A percentile compares a stretch with the other conserved stretches of the same genome.
Evolutionary conservation across 2,113 vertebrate species (phyloP).

Genomic region (Nymphicus hollandicus): DNA sequence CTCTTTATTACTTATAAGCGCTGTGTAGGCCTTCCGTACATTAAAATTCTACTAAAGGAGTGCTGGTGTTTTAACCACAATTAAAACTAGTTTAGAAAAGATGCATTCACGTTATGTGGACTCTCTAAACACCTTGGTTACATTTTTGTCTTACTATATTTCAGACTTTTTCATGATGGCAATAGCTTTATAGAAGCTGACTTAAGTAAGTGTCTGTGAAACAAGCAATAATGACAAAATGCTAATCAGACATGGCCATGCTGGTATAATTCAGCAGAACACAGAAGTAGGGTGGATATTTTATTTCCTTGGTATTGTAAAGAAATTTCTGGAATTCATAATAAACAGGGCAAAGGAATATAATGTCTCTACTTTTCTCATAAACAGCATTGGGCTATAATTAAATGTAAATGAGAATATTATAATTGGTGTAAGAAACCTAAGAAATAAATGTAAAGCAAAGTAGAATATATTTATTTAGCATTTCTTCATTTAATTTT

Average conservation of each 20-base stretch:
- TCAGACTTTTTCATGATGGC: not conserved
- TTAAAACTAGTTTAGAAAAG: not conserved
- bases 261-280: not conserved
- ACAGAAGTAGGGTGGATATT: not conserved
- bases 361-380: not conserved
- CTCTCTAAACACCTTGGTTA: not conserved
- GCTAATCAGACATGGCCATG: not conserved
- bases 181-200: not conserved
- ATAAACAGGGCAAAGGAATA: not conserved
- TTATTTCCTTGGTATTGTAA: not conserved
- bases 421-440: not conserved
- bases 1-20: not conserved
- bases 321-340: not conserved
- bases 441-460: not conserved
- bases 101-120: not conserved
- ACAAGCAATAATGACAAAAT: not conserved
- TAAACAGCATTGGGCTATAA: not conserved
- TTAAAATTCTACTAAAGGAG: not conserved
- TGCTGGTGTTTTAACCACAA: not conserved
- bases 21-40: rapidly evolving
- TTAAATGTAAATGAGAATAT: not conserved
- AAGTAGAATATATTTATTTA: not conserved
- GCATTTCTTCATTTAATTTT: not conserved
- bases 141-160: not conserved
- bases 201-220: not conserved